Evolutionary conservation across 2,113 vertebrate genomes (phyloP).

Genomic region (Raja brachyura): DNA sequence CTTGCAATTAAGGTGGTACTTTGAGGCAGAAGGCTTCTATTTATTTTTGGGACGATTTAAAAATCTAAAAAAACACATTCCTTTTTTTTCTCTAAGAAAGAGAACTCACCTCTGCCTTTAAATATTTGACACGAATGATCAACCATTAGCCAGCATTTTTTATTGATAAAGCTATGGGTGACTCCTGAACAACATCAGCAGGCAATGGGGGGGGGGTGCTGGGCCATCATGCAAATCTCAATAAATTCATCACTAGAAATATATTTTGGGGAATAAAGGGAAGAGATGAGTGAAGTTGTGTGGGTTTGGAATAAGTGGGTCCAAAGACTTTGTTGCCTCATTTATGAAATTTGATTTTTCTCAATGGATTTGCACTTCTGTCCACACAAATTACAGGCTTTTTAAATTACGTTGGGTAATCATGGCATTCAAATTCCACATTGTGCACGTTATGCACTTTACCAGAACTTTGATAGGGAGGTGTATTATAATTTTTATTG

Average conservation of each 20-base stretch:
- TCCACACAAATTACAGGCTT: not conserved
- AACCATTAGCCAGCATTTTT: not conserved
- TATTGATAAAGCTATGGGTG: not conserved
- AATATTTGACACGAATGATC: not conserved
- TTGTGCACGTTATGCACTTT: not conserved
- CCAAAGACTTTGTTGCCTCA: not conserved
- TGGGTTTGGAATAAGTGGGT: too few relatives aligned
- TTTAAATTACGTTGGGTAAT: not conserved
- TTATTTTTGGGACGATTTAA: not conserved
- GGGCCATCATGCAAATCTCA: not conserved
- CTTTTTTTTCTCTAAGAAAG: not conserved
- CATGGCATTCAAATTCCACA: not conserved
- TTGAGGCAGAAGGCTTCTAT: not conserved
- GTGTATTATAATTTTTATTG: not conserved
- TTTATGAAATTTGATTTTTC: slow-evolving; percentile 1
- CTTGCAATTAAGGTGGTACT: not conserved
- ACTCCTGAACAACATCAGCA: not conserved
- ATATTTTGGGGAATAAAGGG: not conserved
- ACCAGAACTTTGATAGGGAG: not conserved
- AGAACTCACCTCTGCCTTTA: not conserved
- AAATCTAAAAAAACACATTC: not conserved
- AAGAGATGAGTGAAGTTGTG: not conserved
- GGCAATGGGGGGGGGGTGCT: not conserved
- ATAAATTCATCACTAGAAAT: not conserved
- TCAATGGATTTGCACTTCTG: not conserved